phyloP scores from a whole-genome alignment of 2,797 vertebrate genomes.

The Onychomys arenicola region DNA sequence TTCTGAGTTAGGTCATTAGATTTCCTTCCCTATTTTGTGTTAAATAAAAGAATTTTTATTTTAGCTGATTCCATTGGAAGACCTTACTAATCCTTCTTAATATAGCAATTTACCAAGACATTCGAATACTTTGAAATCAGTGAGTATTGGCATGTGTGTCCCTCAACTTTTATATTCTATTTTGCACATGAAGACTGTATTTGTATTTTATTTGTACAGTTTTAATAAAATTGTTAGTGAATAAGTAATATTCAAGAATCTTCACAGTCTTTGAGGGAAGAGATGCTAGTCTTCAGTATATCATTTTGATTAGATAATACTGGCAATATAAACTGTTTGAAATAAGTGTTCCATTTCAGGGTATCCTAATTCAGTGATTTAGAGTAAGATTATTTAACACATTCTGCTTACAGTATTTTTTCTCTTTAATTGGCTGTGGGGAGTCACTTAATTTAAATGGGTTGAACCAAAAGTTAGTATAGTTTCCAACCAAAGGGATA shows the following conservation, averaged over 20 bases:
- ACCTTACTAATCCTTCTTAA: background rate
- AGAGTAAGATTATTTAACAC: slow-evolving; percentile 53
- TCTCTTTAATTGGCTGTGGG: slow-evolving; percentile 49
- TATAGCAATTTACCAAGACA: background rate
- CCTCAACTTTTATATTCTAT: background rate
- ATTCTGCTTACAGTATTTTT: slow-evolving; percentile 23
- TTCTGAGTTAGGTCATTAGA: background rate
- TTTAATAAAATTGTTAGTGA: slow-evolving; percentile 1
- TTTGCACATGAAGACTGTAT: background rate
- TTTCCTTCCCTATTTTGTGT: background rate
- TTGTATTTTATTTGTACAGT: background rate
- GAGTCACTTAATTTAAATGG: slow-evolving; percentile 38
- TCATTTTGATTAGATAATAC: slow-evolving; percentile 3
- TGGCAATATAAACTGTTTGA: slow-evolving; percentile 15
- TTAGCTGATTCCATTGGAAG: background rate
- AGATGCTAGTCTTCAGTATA: background rate
- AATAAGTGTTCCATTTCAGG: slow-evolving; percentile 26
- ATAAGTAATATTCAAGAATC: background rate
- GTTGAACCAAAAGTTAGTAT: slow-evolving; percentile 33
- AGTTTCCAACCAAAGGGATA: slow-evolving; percentile 15
- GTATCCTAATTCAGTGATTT: slow-evolving; percentile 27
- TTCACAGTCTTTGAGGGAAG: background rate
- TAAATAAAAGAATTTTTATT: background rate
- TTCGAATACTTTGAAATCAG: background rate
- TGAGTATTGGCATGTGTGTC: background rate